A percentile compares a stretch with the other conserved stretches of the same genome.
Conservation (phyloP, 2,888 invertebrate genomes). For the Vandiemenella viatica region DNA sequence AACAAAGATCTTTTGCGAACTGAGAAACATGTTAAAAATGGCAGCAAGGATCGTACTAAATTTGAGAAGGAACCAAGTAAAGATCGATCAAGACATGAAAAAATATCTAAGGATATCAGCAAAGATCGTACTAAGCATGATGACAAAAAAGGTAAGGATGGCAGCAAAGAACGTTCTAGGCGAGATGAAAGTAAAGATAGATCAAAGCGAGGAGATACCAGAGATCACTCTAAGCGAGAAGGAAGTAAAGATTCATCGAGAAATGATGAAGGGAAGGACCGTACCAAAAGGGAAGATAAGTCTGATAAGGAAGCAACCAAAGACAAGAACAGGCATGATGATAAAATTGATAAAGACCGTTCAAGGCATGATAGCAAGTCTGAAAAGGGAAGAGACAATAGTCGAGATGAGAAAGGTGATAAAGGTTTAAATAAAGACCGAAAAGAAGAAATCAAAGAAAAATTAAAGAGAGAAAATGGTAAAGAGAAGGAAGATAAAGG, state of each 20-base stretch:
- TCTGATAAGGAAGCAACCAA: slow-evolving; percentile 3
- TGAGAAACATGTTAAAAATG: too few species aligned
- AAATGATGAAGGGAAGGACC: neutral
- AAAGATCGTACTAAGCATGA: slow-evolving; percentile 6
- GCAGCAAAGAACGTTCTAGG: slow-evolving; percentile 3
- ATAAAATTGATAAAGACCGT: slow-evolving; percentile 4
- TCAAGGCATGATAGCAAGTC: neutral
- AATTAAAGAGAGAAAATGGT: slow-evolving; percentile 6
- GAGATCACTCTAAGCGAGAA: neutral
- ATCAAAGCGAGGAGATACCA: slow-evolving; percentile 22
- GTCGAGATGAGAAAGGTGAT: slow-evolving; percentile 28
- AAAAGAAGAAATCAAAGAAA: slow-evolving; percentile 15
- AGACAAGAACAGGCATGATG: slow-evolving; percentile 8
- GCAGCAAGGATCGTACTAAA: neutral
- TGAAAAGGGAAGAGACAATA: slow-evolving; percentile 1
- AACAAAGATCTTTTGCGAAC: too few species aligned
- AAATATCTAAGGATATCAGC: slow-evolving; percentile 25
- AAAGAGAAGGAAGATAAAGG: slow-evolving; percentile 15
- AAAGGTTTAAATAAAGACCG: slow-evolving; percentile 16
- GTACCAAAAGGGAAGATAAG: neutral
- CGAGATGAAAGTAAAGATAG: slow-evolving; percentile 27
- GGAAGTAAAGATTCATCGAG: neutral
- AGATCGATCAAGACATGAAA: slow-evolving; percentile 6
- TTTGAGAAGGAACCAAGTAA: neutral
- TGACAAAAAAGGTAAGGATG: slow-evolving; percentile 25